Base-by-base conservation (phyloP, 2,888 invertebrate genomes). In the Lasioglossum vierecki region DNA sequence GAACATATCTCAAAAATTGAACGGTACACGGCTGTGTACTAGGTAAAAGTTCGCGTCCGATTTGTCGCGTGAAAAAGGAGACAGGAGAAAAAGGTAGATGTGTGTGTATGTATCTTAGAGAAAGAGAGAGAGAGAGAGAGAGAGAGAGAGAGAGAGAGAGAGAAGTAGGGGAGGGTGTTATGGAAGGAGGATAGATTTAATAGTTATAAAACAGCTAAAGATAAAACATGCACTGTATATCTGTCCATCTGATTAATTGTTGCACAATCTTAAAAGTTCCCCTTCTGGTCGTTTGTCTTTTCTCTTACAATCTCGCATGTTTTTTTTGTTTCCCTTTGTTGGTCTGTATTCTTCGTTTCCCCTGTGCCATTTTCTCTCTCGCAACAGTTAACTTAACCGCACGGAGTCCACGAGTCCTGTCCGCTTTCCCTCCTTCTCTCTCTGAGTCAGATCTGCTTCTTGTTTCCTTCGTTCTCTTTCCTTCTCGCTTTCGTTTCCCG, bases 131-230 rank as follows among this genome's bases (percentile, higher is more conserved):
- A 11, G 30, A 18, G 63, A 66, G 66, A 63, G 63, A 15, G 30
- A 63, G 63, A 63, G 30, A 63, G 35, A 66, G 66, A 22, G 35
- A 66, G 35, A 68, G 35, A 66, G 18, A 35, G 66, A 35, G 44
- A 30, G 44, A 76, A 63, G 76, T 72, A 80, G 71, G 73, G 18
- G 26, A 41, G 39, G 70, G n/a, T 41, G 13, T 41, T 26, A 41
- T 41, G 22, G 68, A 88, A 87, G 88, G 89, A 89, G 92, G 91
- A 92, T 91, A 91, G 70, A 70, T 91, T 92, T 92, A 92, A 70
- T 91, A 92, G 92, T 89, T 91, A 92, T 93, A 92, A 92, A 93
- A 93, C 92, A 91, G 92, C 92, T 93, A 93, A 93, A 92, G 91
- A 93, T 93, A 91, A 92, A 93, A 93, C 92, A 92, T 93, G 93